Base-by-base conservation (phyloP, 1,140 invertebrate genomes). In the Tetragonula clypearis region DNA sequence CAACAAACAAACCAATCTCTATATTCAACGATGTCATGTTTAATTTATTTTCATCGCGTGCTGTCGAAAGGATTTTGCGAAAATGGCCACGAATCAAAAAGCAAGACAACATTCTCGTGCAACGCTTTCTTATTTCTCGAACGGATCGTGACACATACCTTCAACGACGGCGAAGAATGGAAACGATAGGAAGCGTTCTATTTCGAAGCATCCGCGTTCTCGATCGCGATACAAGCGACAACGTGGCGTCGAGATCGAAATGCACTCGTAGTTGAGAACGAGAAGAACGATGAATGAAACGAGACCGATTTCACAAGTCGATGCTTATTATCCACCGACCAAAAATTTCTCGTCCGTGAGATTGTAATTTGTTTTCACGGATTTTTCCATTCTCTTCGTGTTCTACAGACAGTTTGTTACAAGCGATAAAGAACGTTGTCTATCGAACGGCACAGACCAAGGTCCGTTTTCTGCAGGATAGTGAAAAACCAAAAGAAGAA, bases 71-170 rank as follows among this genome's bases (percentile, higher is more conserved):
- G 11, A 17, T 49, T 56, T 30, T 6, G 26, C 49, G 21, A 66
- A 82, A 74, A 26, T 30, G n/a, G 66, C 65, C 4, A 17, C 35
- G 55, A n/a, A 73, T 81, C 71, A 58, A 74, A 53, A 55, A 15
- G 21, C 41, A 35, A 1, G 55, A n/a, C 23, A 55, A 9, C 26
- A 55, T 66, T 0, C 56, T 65, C 58, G 41, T 26, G 41, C 56
- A 62, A 26, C 23, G 60, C 23, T 35, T n/a, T 26, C 71, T 58
- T 73, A 82, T 82, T 82, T 66, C 56, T 58, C 41, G 41, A 55
- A 73, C 26, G 21, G n/a, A 35, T n/a, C 49, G 49, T 1, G 49
- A n/a, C 3, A 9, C 15, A 19, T 30, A 0, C 11, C 23, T n/a
- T n/a, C 60, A 6, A 49, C 53, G 73, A 74, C 41, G 49, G 2